phyloP scores from a whole-genome alignment of 2,888 invertebrate species.

The Drosophila stalkeri region DNA sequence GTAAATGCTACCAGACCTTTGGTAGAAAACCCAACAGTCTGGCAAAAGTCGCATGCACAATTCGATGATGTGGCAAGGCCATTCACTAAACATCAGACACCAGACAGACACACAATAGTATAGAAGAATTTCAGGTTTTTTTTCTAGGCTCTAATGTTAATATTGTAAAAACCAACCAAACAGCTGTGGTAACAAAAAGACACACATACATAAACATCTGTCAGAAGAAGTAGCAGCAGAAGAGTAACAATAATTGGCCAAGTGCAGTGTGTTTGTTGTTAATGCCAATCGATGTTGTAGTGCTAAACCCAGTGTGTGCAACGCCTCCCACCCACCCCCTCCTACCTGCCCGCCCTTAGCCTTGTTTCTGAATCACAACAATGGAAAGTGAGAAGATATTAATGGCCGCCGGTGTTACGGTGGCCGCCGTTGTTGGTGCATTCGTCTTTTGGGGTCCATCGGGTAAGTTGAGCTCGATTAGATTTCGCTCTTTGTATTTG shows the following conservation, averaged over 20 bases:
- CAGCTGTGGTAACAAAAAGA: slow-evolving; percentile 13
- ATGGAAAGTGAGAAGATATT: slow-evolving; percentile 90
- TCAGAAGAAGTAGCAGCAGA: not conserved
- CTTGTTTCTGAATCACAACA: slow-evolving; percentile 41
- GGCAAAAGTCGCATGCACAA: slow-evolving; percentile 6
- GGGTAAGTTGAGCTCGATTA: slow-evolving; percentile 67
- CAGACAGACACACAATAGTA: slow-evolving; percentile 50
- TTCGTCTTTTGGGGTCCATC: slow-evolving; percentile 92
- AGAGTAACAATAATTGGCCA: not conserved
- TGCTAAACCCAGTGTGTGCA: slow-evolving; percentile 17
- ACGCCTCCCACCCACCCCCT: slow-evolving; percentile 7
- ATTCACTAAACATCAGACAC: slow-evolving; percentile 48
- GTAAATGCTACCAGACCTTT: slow-evolving; percentile 11
- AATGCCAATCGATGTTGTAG: slow-evolving; percentile 50
- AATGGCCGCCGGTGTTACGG: slow-evolving; percentile 92
- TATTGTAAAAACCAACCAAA: slow-evolving; percentile 16
- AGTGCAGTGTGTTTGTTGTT: slow-evolving; percentile 23
- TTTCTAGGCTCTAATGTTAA: slow-evolving; percentile 41
- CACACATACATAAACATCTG: slow-evolving; percentile 2
- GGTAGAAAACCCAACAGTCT: not conserved
- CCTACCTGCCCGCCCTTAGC: not conserved
- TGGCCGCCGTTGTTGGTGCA: slow-evolving; percentile 92
- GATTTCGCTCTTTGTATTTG: not conserved
- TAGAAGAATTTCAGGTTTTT: slow-evolving; percentile 52
- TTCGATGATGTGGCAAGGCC: slow-evolving; percentile 32